Evolutionary conservation across 64 coral and sea anemone genomes (phyloP), one percentile per base, ranked within the genome.

Genomic region (Catalaphyllia jardinei): DNA sequence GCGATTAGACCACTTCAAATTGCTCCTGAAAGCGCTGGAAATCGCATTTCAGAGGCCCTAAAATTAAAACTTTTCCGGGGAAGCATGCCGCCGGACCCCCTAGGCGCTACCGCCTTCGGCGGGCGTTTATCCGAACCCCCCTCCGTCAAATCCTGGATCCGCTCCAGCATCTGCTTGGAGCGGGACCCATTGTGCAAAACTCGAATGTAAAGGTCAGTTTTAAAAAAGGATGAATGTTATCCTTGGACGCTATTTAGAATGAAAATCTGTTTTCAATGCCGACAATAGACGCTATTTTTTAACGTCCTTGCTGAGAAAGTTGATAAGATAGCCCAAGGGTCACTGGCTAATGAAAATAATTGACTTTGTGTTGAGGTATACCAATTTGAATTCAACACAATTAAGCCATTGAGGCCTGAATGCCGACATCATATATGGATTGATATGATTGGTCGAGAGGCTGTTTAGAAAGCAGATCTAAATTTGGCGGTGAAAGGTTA

Each of bases 231-330:
- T 67, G 20, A 24, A n/a, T 67, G 64, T 67, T 67, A 25, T n/a
- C 3, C 22, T 67, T 25, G 10, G 18, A n/a, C 14, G 18, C 64
- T 67, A 67, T 67, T 67, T 67, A 67, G n/a, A 22, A 22, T n/a
- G 8, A 67, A 39, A 64, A 42, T 83, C 60, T 83, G 39, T 67
- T 65, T 64, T 24, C 81, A 84, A 8, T 76, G 22, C 17, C 31
- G 17, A 84, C 81, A 84, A 52, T 69, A 4, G 62, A 71, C 69
- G 60, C 38, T 71, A 71, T 84, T 84, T 82, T 84, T 67, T 31
- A 28, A 10, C 22, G 65, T 19, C 13, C 81, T 50, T 27, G 62
- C 60, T 84, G 81, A 11, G 62, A 84, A 71, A 84, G 50, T 71
- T 84, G 62, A 84, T 71, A 38, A 49, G 62, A 46, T 67, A 63